Percentiles rank a stretch among this genome's conserved stretches.
Evolutionary conservation across 1,140 invertebrate genomes (phyloP).

Genomic region (Tetramorium alpestre): DNA sequence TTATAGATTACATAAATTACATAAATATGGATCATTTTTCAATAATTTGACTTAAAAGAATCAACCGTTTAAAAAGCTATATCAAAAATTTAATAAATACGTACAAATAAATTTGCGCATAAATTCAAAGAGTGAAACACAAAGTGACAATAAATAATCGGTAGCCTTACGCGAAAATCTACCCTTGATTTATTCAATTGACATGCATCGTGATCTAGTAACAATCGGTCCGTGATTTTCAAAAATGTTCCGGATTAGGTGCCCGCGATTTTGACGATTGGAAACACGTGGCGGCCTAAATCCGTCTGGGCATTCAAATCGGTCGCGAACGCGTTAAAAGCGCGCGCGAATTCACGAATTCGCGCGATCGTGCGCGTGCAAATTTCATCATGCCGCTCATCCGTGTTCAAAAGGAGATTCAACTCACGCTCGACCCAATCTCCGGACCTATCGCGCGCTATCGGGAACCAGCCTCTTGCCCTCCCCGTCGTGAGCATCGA

Average conservation of each 20-base stretch:
- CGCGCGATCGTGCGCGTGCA: conserved; percentile 38
- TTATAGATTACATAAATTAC: neutral
- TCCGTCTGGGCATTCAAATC: conserved; percentile 37
- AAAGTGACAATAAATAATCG: neutral
- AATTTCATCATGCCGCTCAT: conserved; percentile 35
- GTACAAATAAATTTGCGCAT: neutral
- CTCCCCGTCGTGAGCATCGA: conserved; percentile 13
- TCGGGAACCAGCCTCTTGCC: neutral
- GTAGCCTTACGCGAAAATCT: neutral
- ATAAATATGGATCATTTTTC: neutral
- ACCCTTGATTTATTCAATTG: conserved; percentile 11
- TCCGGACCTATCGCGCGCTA: neutral
- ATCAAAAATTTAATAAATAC: neutral
- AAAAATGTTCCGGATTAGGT: conserved; percentile 46
- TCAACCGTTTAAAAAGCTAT: neutral
- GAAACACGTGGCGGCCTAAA: conserved; percentile 14
- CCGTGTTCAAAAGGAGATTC: conserved; percentile 36
- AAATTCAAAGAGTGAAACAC: neutral
- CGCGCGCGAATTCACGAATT: conserved; percentile 33
- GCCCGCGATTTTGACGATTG: conserved; percentile 15
- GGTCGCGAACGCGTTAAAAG: conserved; percentile 28
- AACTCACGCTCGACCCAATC: conserved; percentile 56
- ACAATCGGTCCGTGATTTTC: conserved; percentile 45
- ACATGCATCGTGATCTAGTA: neutral
- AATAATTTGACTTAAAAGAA: neutral